These are phyloP conservation scores for Zygothrica quintamaculata DNA, from an alignment of 2,888 invertebrate genomes.

Conservation along the genomic window DNA sequence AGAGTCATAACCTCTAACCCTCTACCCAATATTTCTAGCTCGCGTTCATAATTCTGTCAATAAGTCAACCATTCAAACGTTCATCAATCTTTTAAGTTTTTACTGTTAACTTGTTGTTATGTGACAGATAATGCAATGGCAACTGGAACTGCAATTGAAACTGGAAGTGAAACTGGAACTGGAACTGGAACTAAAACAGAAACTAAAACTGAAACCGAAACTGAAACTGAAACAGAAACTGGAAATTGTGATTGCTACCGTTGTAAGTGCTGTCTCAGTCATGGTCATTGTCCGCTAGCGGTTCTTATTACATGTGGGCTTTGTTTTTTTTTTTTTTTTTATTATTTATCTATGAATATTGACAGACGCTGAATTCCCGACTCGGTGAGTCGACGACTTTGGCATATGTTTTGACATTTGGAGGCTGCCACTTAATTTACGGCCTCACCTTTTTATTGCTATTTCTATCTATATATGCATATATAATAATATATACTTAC, in stretches of 20 bases:
- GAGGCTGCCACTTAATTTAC: slow-evolving; percentile 67
- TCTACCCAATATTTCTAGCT: too few species aligned
- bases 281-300: slow-evolving; percentile 87
- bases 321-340: slow-evolving; percentile 17
- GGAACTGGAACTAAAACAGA: slow-evolving; percentile 17
- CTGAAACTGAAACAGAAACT: slow-evolving; percentile 32
- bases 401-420: slow-evolving; percentile 68
- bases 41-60: too few species aligned
- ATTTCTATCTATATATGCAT: slow-evolving; percentile 6
- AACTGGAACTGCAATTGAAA: slow-evolving; percentile 32
- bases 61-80: too few species aligned
- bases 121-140: slow-evolving; percentile 38
- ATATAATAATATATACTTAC: too few species aligned
- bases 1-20: too few species aligned
- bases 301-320: slow-evolving; percentile 45
- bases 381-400: slow-evolving; percentile 43
- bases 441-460: slow-evolving; percentile 53
- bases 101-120: too few species aligned
- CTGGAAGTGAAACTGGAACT: slow-evolving; percentile 31
- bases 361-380: slow-evolving; percentile 47
- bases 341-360: slow-evolving; percentile 4
- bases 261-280: slow-evolving; percentile 89
- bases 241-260: slow-evolving; percentile 87
- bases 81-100: too few species aligned
- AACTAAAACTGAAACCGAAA: slow-evolving; percentile 26